Conservation (phyloP, 2,797 vertebrate species). For the Sebastes melanostomus region DNA sequence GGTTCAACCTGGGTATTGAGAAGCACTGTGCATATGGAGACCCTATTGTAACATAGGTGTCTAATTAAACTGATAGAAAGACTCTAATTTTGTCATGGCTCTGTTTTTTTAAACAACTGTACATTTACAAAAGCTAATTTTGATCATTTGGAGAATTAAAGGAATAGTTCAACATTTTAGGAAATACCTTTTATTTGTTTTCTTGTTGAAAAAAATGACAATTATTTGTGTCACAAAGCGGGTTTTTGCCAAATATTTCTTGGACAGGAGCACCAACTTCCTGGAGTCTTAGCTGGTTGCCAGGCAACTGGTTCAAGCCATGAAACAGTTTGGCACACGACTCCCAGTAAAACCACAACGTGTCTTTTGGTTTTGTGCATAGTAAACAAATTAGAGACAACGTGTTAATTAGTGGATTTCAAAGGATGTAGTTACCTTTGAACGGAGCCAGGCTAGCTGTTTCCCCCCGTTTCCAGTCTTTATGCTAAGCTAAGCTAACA, state of each 20-base stretch:
- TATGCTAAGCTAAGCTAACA: neutral
- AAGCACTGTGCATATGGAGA: conserved; percentile 90
- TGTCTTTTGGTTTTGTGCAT: neutral
- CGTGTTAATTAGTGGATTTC: neutral
- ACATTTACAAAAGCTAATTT: neutral
- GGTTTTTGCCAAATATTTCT: neutral
- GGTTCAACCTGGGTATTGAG: conserved; percentile 93
- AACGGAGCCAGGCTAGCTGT: neutral
- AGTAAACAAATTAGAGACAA: neutral
- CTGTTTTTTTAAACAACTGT: neutral
- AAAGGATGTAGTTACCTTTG: neutral
- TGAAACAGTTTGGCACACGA: neutral
- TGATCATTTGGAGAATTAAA: neutral
- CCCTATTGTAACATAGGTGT: conserved; percentile 75
- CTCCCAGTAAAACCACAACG: neutral
- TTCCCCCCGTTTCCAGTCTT: neutral
- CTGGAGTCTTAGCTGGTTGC: neutral
- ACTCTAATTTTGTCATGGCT: neutral
- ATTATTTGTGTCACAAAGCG: neutral
- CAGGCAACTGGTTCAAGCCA: neutral
- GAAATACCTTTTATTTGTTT: neutral
- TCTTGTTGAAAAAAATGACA: neutral
- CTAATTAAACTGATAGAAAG: neutral
- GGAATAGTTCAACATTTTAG: neutral
- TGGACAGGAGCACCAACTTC: neutral